Evolutionary conservation across 2,113 vertebrate species (phyloP).

Genomic region (Typhlomys cinereus): DNA sequence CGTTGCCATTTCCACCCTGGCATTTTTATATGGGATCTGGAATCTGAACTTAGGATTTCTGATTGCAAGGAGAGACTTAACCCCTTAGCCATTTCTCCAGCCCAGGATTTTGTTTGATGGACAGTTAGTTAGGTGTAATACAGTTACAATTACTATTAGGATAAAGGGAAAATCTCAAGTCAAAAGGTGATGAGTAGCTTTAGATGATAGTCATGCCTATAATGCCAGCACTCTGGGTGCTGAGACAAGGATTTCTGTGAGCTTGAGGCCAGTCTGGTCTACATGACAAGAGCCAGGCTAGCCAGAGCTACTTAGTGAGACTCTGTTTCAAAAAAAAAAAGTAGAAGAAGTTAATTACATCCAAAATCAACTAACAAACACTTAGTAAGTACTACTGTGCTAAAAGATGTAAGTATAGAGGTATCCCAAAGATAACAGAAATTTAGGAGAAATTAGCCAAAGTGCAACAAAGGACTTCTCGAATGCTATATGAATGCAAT

Average conservation of each 20-base stretch:
- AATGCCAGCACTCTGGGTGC: background rate
- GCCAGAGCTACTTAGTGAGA: background rate
- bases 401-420: slow-evolving; percentile 26
- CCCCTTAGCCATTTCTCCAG: too few relatives aligned
- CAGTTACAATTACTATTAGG: slow-evolving; percentile 18
- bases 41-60: too few relatives aligned
- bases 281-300: background rate
- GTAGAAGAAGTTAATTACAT: background rate
- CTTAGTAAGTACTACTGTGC: background rate
- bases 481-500: background rate
- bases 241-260: background rate
- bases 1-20: too few relatives aligned
- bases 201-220: background rate
- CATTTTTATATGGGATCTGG: too few relatives aligned
- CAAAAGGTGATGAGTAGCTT: slow-evolving; percentile 4
- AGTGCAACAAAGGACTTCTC: background rate
- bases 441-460: background rate
- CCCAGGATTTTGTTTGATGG: slow-evolving; percentile 34
- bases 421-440: background rate
- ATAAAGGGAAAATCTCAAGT: slow-evolving; percentile 1
- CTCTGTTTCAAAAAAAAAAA: background rate
- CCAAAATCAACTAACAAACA: slow-evolving; percentile 9
- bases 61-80: too few relatives aligned
- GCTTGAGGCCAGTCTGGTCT: background rate
- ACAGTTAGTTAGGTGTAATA: slow-evolving; percentile 44